These are phyloP conservation scores for Globodera ellingtonae DNA, from an alignment of 1,140 invertebrate species.

Conservation along the genomic window DNA sequence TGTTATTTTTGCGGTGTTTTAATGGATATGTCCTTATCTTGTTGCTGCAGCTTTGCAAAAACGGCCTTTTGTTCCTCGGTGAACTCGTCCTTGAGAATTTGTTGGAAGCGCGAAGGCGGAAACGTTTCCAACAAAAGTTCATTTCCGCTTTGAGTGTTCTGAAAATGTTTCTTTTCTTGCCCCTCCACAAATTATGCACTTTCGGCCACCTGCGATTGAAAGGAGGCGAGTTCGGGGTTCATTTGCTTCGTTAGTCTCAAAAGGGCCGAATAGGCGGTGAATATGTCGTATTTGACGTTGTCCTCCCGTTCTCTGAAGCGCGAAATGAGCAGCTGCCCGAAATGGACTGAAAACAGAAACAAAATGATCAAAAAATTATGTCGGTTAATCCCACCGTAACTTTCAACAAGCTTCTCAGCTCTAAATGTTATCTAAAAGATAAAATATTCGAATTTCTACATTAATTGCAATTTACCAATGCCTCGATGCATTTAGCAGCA, in stretches of 20 bases:
- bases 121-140: conserved; percentile 14
- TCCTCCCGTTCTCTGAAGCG: conserved; percentile 84
- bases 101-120: conserved; percentile 8
- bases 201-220: conserved; percentile 26
- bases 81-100: conserved; percentile 26
- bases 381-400: conserved; percentile 74
- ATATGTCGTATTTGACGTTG: conserved; percentile 96
- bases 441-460: neutral
- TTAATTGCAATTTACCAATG: conserved; percentile 73
- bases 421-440: conserved; percentile 73
- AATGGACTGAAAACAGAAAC: conserved; percentile 68
- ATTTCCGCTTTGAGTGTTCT: conserved; percentile 11
- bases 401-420: conserved; percentile 84
- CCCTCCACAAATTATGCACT: neutral
- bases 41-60: conserved; percentile 14
- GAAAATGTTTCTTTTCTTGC: neutral
- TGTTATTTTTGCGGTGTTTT: neutral
- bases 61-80: conserved; percentile 14
- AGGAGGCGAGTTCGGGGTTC: conserved; percentile 33
- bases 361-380: conserved; percentile 76
- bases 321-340: conserved; percentile 43
- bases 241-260: conserved; percentile 74
- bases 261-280: conserved; percentile 91
- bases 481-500: conserved; percentile 94
- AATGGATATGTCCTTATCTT: neutral